These are phyloP conservation scores for Hydractinia symbiolongicarpus DNA, from an alignment of 30 jellyfish, hydroid and myxozoan species.

Conservation along the genomic window DNA sequence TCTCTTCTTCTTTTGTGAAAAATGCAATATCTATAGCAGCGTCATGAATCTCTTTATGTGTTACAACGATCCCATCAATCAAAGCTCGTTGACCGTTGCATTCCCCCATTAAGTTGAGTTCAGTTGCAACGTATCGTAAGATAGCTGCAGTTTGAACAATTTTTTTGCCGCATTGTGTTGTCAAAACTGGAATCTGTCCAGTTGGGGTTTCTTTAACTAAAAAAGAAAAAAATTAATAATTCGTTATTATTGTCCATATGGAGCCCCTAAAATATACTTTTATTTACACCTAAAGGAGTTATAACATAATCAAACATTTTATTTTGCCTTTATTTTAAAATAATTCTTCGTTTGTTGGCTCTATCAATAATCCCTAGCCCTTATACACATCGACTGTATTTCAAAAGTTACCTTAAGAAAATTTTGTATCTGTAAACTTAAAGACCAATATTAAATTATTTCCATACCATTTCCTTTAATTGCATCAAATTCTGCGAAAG, in stretches of 20 bases:
- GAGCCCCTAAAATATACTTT: too few species aligned
- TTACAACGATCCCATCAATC: not conserved
- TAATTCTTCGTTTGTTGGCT: too few species aligned
- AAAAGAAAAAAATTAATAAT: not conserved
- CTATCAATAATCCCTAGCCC: too few species aligned
- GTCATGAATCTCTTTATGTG: conserved; percentile 13
- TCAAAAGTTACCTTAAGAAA: too few species aligned
- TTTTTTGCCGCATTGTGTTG: conserved; percentile 15
- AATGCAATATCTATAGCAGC: not conserved
- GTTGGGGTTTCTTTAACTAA: conserved; percentile 12
- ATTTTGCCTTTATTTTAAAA: too few species aligned
- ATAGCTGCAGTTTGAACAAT: conserved; percentile 15
- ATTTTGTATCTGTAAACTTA: too few species aligned
- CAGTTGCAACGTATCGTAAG: conserved; percentile 17
- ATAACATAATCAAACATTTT: too few species aligned
- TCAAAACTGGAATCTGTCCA: not conserved
- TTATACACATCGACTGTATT: too few species aligned
- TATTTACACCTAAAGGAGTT: not conserved
- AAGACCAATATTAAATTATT: too few species aligned
- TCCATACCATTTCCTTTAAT: not conserved
- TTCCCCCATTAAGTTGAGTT: conserved; percentile 9
- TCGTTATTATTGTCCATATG: not conserved
- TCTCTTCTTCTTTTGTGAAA: conserved; percentile 20
- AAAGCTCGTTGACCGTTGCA: conserved; percentile 14
- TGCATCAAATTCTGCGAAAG: not conserved